phyloP scores from a whole-genome alignment of 30 jellyfish, hydroid and myxozoan species.

The Turritopsis dohrnii region DNA sequence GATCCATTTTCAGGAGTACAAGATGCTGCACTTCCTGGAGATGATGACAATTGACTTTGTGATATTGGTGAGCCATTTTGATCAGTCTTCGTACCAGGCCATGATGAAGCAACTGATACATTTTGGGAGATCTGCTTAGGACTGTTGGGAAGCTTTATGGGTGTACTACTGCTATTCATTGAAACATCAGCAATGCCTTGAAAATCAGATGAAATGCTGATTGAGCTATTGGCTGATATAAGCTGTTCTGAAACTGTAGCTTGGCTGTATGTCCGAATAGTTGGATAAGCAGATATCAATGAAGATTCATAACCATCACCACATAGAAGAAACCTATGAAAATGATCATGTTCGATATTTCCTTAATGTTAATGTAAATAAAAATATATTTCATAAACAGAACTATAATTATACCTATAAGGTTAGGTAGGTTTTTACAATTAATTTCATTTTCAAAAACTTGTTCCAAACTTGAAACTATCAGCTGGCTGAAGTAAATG shows the following conservation, averaged over 20 bases:
- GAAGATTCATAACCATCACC: constrained; percentile 51
- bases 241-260: constrained; percentile 10
- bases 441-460: no score
- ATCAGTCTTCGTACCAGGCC: constrained; percentile 91
- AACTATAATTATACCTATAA: no score
- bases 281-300: neutral
- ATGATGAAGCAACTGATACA: constrained; percentile 75
- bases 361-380: no score
- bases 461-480: no score
- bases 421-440: no score
- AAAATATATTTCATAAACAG: no score
- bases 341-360: no score
- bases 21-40: constrained; percentile 86
- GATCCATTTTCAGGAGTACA: constrained; percentile 77
- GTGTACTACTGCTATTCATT: constrained; percentile 82
- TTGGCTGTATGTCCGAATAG: constrained; percentile 32
- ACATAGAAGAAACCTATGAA: constrained; percentile 57
- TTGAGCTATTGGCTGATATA: constrained; percentile 12
- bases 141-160: constrained; percentile 57
- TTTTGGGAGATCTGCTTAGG: constrained; percentile 23
- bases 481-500: no score
- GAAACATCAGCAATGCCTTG: constrained; percentile 41
- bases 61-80: constrained; percentile 49
- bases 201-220: constrained; percentile 27
- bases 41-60: constrained; percentile 53